These are phyloP conservation scores for Himalopsyche kuldschensis DNA, from an alignment of 2,888 invertebrate genomes.

Conservation along the genomic window DNA sequence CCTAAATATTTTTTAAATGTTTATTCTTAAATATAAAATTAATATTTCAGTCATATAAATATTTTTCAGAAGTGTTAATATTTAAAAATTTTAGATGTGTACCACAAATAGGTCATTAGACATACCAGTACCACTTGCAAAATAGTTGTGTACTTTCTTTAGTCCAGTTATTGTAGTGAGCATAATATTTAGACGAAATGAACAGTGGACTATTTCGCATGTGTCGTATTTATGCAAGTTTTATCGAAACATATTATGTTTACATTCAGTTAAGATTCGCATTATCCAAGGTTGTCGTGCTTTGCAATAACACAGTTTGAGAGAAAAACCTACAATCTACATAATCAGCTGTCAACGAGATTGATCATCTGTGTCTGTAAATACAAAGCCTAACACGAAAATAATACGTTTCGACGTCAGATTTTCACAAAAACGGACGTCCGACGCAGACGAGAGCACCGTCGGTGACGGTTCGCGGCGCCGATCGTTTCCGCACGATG, in stretches of 20 bases:
- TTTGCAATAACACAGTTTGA: constrained; percentile 27
- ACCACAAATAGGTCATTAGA: constrained; percentile 32
- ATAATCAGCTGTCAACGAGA: constrained; percentile 64
- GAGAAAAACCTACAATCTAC: constrained; percentile 59
- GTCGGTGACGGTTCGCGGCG: constrained; percentile 8
- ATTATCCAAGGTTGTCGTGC: constrained; percentile 32
- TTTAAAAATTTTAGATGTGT: constrained; percentile 6
- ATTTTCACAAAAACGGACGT: constrained; percentile 41
- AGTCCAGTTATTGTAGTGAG: constrained; percentile 34
- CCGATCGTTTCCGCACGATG: constrained; percentile 44
- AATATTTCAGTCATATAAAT: neutral
- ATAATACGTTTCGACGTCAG: constrained; percentile 51
- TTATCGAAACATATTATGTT: constrained; percentile 19
- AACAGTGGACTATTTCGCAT: constrained; percentile 18
- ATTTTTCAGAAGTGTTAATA: neutral
- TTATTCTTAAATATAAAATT: neutral
- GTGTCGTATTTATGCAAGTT: constrained; percentile 20
- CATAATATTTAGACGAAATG: constrained; percentile 35
- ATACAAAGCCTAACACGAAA: constrained; percentile 60
- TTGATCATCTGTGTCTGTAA: constrained; percentile 62
- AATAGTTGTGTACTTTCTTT: constrained; percentile 37
- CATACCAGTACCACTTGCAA: constrained; percentile 34
- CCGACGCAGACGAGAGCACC: neutral
- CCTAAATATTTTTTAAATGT: neutral
- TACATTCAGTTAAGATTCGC: constrained; percentile 27